These are phyloP conservation scores for Trissoscelio sp. DNA, from an alignment of 2,888 invertebrate species.

Conservation along the genomic window DNA sequence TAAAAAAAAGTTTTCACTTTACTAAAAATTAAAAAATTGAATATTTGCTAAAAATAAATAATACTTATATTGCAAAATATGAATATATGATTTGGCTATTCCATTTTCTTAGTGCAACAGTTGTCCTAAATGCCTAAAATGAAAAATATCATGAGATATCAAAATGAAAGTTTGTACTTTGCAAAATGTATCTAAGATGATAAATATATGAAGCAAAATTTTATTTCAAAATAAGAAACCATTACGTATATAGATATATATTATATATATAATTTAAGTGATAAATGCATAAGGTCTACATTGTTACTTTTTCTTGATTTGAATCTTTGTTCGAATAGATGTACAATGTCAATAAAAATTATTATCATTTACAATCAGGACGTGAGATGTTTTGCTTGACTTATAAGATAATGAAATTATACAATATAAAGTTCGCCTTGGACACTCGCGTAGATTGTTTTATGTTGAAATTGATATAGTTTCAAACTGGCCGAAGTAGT, in stretches of 20 bases:
- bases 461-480: constrained; percentile 32
- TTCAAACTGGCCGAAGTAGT: constrained; percentile 53
- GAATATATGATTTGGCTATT: too few relatives aligned
- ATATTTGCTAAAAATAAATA: too few relatives aligned
- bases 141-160: not conserved
- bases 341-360: constrained; percentile 40
- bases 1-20: too few relatives aligned
- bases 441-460: constrained; percentile 47
- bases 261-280: constrained; percentile 27
- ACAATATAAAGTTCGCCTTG: constrained; percentile 41
- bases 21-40: too few relatives aligned
- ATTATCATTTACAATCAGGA: constrained; percentile 25
- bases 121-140: constrained; percentile 19
- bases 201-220: not conserved
- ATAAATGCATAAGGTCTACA: constrained; percentile 31
- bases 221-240: constrained; percentile 45
- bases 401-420: constrained; percentile 33
- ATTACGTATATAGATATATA: too few relatives aligned
- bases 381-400: constrained; percentile 31
- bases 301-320: constrained; percentile 48
- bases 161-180: constrained; percentile 23
- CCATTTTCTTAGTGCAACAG: constrained; percentile 36
- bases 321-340: constrained; percentile 25
- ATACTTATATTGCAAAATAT: too few relatives aligned
- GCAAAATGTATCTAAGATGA: constrained; percentile 9